Evolutionary conservation across 2,888 invertebrate genomes (phyloP).

Genomic region (Pollenia griseotomentosa): DNA sequence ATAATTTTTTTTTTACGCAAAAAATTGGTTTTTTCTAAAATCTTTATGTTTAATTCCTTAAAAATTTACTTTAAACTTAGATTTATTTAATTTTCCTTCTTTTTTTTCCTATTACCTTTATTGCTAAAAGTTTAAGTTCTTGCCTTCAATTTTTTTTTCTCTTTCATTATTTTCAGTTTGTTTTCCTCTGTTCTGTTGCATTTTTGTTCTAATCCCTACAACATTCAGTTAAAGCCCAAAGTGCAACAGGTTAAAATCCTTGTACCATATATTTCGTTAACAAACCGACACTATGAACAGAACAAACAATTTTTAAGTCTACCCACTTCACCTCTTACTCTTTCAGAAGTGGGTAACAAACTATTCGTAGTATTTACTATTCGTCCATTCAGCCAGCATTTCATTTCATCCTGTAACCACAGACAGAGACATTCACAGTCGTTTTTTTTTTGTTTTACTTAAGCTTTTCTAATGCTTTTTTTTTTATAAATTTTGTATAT

Average conservation of each 20-base stretch:
- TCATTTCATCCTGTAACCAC: not conserved
- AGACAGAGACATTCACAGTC: not conserved
- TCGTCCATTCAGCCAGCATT: not conserved
- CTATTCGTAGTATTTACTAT: not conserved
- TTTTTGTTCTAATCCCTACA: slow-evolving; percentile 36
- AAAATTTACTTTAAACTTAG: slow-evolving; percentile 3
- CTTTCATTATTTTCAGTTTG: not conserved
- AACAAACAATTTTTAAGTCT: not conserved
- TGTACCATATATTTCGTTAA: slow-evolving; percentile 37
- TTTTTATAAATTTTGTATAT: not conserved
- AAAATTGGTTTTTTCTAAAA: not conserved
- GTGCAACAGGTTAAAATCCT: slow-evolving; percentile 64
- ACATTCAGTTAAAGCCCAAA: slow-evolving; percentile 39
- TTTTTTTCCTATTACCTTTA: not conserved
- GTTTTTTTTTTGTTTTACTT: slow-evolving; percentile 4
- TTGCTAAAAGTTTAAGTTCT: not conserved
- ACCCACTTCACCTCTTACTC: not conserved
- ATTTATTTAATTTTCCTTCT: not conserved
- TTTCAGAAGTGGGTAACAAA: not conserved
- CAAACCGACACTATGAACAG: not conserved
- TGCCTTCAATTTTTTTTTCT: not conserved
- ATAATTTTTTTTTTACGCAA: too few species aligned
- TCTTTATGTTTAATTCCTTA: slow-evolving; percentile 1
- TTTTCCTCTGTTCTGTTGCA: slow-evolving; percentile 5
- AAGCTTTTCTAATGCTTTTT: too few species aligned